Evolutionary conservation across 2,888 invertebrate genomes (phyloP).

Genomic region (Galerucella nymphaeae): DNA sequence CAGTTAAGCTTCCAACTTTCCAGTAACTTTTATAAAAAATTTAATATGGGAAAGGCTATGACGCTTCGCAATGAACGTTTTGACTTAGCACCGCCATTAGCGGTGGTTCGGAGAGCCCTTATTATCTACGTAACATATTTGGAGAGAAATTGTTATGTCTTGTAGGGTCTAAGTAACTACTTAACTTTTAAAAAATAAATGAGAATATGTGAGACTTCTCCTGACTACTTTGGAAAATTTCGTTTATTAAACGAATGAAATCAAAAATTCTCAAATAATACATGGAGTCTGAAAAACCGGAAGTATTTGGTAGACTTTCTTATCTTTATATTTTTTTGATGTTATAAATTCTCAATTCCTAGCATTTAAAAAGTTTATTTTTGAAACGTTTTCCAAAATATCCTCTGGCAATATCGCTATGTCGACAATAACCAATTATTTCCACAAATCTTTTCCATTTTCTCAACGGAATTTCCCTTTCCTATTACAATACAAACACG

Average conservation of each 20-base stretch:
- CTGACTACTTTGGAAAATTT: not conserved
- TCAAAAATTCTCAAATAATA: too few species aligned
- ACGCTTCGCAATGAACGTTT: conserved; percentile 46
- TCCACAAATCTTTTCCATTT: not conserved
- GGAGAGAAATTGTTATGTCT: conserved; percentile 20
- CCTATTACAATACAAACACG: conserved; percentile 1
- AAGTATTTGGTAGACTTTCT: too few species aligned
- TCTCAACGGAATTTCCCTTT: not conserved
- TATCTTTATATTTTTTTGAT: too few species aligned
- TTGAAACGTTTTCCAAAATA: not conserved
- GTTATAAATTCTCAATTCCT: not conserved
- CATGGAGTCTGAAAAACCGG: too few species aligned
- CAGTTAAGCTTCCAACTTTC: conserved; percentile 45
- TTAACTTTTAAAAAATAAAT: conserved; percentile 2
- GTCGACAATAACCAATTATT: conserved; percentile 4
- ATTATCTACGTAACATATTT: conserved; percentile 25
- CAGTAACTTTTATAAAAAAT: conserved; percentile 50
- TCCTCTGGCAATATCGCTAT: not conserved
- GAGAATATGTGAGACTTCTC: conserved; percentile 1
- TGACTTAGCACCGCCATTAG: conserved; percentile 46
- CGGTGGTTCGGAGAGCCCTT: conserved; percentile 22
- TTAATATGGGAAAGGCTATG: conserved; percentile 50
- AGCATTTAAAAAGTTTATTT: not conserved
- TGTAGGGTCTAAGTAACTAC: conserved; percentile 7
- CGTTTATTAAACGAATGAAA: too few species aligned